These are phyloP conservation scores for Trachelus tabidus DNA, from an alignment of 2,888 invertebrate species.

Conservation along the genomic window DNA sequence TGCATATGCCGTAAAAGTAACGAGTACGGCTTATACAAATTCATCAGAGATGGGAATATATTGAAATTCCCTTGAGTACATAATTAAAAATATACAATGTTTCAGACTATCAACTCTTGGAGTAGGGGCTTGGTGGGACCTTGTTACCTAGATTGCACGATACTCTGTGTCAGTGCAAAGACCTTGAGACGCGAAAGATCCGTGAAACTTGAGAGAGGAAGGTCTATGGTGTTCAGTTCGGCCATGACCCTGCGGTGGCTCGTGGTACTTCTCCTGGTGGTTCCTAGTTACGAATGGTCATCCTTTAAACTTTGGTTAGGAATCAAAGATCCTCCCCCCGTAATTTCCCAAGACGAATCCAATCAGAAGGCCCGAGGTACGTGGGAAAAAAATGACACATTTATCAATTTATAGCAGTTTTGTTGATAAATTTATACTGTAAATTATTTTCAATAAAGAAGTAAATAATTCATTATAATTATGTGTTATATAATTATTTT, in stretches of 20 bases:
- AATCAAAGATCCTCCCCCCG: slow-evolving; percentile 7
- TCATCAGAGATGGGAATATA: neutral
- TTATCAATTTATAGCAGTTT: neutral
- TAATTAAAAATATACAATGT: neutral
- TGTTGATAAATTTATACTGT: neutral
- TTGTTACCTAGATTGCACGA: neutral
- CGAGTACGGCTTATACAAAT: neutral
- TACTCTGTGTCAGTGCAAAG: neutral
- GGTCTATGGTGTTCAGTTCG: neutral
- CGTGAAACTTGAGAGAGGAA: neutral
- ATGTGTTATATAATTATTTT: neutral
- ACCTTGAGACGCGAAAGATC: slow-evolving; percentile 1
- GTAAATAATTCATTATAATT: neutral
- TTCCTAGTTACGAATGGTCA: slow-evolving; percentile 42
- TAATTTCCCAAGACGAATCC: neutral
- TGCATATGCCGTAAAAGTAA: neutral
- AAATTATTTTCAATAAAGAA: neutral
- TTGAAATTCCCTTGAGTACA: neutral
- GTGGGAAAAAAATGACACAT: neutral
- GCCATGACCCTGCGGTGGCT: slow-evolving; percentile 1
- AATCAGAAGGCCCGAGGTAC: neutral
- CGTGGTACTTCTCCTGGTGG: slow-evolving; percentile 22
- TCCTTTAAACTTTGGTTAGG: slow-evolving; percentile 35
- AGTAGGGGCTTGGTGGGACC: neutral
- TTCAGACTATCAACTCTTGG: neutral